Percentiles rank a stretch among this genome's conserved stretches.
These are phyloP conservation scores for Sphaeramia orbicularis DNA, from an alignment of 2,797 vertebrate species.

Conservation along the genomic window DNA sequence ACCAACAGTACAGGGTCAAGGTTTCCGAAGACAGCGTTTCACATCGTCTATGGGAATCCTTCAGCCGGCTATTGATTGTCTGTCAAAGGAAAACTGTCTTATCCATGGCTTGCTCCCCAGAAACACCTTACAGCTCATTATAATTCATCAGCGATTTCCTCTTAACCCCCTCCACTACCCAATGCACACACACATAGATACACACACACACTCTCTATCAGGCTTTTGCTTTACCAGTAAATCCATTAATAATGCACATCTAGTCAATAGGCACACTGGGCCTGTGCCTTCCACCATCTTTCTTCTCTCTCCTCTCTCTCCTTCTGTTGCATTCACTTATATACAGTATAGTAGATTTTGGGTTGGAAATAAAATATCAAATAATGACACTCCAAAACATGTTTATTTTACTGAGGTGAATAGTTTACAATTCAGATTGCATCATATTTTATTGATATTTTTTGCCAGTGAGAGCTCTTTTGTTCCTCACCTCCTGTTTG, in stretches of 20 bases:
- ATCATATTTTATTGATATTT: background rate
- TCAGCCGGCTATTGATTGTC: slow-evolving; percentile 73
- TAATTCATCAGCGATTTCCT: slow-evolving; percentile 81
- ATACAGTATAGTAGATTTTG: slow-evolving; percentile 12
- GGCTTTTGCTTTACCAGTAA: slow-evolving; percentile 71
- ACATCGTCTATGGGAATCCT: slow-evolving; percentile 72
- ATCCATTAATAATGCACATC: slow-evolving; percentile 81
- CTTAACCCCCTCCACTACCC: slow-evolving; percentile 36
- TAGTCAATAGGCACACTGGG: slow-evolving; percentile 73
- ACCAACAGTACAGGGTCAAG: slow-evolving; percentile 62
- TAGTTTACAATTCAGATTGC: background rate
- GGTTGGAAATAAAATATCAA: slow-evolving; percentile 5
- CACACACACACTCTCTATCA: slow-evolving; percentile 33
- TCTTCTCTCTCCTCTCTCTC: background rate
- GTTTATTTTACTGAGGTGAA: background rate
- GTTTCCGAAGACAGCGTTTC: slow-evolving; percentile 69
- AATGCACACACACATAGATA: slow-evolving; percentile 12
- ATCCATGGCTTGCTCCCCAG: slow-evolving; percentile 71
- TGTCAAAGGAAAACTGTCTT: slow-evolving; percentile 65
- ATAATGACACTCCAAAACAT: background rate
- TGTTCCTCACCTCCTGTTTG: background rate
- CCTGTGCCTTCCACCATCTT: slow-evolving; percentile 29
- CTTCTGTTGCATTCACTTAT: slow-evolving; percentile 3
- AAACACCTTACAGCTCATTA: slow-evolving; percentile 80
- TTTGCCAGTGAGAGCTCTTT: background rate